Conservation (phyloP, 2,797 vertebrate genomes). For the Falco naumanni region DNA sequence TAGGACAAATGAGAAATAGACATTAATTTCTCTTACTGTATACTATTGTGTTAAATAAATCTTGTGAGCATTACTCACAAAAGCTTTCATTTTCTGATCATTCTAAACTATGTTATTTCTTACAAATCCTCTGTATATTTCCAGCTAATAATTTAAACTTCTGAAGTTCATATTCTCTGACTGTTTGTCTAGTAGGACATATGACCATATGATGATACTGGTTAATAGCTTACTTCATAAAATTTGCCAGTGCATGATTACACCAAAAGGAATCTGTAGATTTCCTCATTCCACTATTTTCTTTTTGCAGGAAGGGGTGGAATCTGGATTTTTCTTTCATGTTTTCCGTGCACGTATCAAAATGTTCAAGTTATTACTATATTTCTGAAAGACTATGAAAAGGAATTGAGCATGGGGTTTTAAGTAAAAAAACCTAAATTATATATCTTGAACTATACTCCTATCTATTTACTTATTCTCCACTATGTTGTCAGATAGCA, state of each 20-base stretch:
- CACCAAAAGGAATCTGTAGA: neutral
- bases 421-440: neutral
- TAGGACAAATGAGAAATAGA: neutral
- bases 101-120: neutral
- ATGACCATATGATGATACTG: neutral
- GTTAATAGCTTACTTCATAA: neutral
- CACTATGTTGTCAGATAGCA: neutral
- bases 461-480: neutral
- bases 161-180: neutral
- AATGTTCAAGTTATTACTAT: neutral
- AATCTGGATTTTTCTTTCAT: neutral
- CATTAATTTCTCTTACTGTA: neutral
- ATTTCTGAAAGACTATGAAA: neutral
- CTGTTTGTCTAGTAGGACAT: neutral
- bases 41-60: neutral
- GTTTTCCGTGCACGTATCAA: neutral
- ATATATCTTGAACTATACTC: neutral
- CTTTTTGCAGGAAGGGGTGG: neutral
- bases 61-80: neutral
- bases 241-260: neutral
- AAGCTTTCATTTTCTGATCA: neutral
- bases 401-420: fast-evolving
- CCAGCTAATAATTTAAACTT: neutral
- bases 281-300: neutral
- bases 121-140: neutral